A percentile compares a stretch with the other conserved stretches of the same genome.
Conservation (phyloP, 2,797 vertebrate genomes). For the Sphaeramia orbicularis region DNA sequence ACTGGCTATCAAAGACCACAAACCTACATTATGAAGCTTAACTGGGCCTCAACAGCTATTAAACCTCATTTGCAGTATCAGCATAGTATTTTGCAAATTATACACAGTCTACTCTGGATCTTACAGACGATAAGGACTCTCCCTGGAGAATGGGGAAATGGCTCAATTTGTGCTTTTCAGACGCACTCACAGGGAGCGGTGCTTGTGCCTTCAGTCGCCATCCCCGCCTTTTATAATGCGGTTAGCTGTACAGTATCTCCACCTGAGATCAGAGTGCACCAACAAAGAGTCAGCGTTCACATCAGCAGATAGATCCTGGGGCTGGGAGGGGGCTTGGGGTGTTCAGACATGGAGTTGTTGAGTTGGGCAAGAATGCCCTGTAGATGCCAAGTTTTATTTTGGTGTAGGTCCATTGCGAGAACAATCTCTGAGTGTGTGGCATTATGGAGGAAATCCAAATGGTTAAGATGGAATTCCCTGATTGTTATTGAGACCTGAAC, state of each 20-base stretch:
- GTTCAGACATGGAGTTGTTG: slow-evolving; percentile 70
- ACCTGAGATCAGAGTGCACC: slow-evolving; percentile 82
- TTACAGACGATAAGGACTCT: slow-evolving; percentile 79
- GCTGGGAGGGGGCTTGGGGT: slow-evolving; percentile 43
- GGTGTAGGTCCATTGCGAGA: slow-evolving; percentile 85
- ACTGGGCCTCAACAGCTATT: slow-evolving; percentile 83
- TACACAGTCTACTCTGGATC: slow-evolving; percentile 80
- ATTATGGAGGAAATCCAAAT: slow-evolving; percentile 88
- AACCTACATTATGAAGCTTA: slow-evolving; percentile 79
- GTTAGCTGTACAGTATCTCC: slow-evolving; percentile 74
- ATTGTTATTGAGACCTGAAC: slow-evolving; percentile 87
- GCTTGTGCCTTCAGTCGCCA: slow-evolving; percentile 65
- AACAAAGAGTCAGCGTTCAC: slow-evolving; percentile 78
- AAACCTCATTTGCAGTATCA: slow-evolving; percentile 87
- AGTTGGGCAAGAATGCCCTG: slow-evolving; percentile 71
- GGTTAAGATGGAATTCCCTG: slow-evolving; percentile 87
- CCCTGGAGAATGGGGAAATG: slow-evolving; percentile 77
- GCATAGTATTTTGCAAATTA: slow-evolving; percentile 85
- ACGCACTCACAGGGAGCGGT: slow-evolving; percentile 75
- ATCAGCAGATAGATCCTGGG: slow-evolving; percentile 68
- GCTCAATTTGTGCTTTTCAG: slow-evolving; percentile 82
- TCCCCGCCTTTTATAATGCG: slow-evolving; percentile 62
- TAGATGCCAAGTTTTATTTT: slow-evolving; percentile 85
- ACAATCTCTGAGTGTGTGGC: slow-evolving; percentile 88
- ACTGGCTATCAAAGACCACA: slow-evolving; percentile 75